A percentile compares a stretch with the other conserved stretches of the same genome.
These are phyloP conservation scores for Hermaeophaga mercurialis DNA, from an alignment of 2,888 invertebrate species.

Conservation along the genomic window DNA sequence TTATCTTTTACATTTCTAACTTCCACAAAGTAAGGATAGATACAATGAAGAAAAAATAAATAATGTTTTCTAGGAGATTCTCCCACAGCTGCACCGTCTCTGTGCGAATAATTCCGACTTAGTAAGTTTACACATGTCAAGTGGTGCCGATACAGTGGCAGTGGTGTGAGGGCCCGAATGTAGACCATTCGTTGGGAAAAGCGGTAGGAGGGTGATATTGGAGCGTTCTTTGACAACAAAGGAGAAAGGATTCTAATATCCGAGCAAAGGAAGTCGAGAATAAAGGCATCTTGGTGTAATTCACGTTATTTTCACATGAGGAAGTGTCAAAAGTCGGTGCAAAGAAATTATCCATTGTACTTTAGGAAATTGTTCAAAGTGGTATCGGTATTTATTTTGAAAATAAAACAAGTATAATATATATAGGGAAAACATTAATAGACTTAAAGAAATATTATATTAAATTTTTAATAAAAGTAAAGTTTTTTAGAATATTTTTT, in stretches of 20 bases:
- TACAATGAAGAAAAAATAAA: too few relatives aligned
- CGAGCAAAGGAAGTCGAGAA: slow-evolving; percentile 26
- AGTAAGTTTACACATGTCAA: slow-evolving; percentile 49
- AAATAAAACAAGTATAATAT: too few relatives aligned
- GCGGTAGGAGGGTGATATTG: slow-evolving; percentile 41
- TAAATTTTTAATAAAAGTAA: too few relatives aligned
- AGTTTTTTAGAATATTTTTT: too few relatives aligned
- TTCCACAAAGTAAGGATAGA: too few relatives aligned
- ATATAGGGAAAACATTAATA: too few relatives aligned
- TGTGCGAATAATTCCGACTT: slow-evolving; percentile 13
- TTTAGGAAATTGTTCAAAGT: too few relatives aligned
- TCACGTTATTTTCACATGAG: slow-evolving; percentile 29
- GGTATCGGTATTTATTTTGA: too few relatives aligned
- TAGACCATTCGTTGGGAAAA: slow-evolving; percentile 15
- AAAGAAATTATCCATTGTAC: slow-evolving; percentile 13
- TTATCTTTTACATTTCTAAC: too few relatives aligned
- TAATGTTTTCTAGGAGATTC: too few relatives aligned
- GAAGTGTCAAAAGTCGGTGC: slow-evolving; percentile 21
- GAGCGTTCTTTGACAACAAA: slow-evolving; percentile 34
- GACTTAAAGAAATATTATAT: too few relatives aligned
- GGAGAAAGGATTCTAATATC: slow-evolving; percentile 32
- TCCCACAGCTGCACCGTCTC: too few relatives aligned
- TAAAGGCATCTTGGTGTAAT: slow-evolving; percentile 25
- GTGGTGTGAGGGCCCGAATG: slow-evolving; percentile 21
- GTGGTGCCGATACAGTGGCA: slow-evolving; percentile 52